phyloP scores from a whole-genome alignment of 2,888 invertebrate genomes.

The Oxyteleia sp. region DNA sequence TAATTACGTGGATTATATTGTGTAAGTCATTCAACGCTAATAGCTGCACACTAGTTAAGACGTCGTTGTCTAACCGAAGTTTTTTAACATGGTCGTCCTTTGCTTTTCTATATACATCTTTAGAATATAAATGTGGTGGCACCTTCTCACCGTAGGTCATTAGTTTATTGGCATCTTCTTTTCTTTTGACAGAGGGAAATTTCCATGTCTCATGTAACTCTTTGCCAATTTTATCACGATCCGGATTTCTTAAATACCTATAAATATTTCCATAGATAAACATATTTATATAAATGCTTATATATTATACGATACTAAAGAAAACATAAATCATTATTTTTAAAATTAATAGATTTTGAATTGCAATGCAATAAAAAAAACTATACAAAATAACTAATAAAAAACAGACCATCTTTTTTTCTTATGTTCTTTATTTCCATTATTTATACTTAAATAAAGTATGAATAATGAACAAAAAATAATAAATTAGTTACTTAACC shows the following conservation, averaged over 20 bases:
- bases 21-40: constrained; percentile 10
- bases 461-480: too few relatives aligned
- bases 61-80: constrained; percentile 19
- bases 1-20: constrained; percentile 38
- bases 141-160: constrained; percentile 37
- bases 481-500: too few relatives aligned
- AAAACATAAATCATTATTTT: too few relatives aligned
- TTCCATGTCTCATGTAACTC: constrained; percentile 15
- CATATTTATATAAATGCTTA: too few relatives aligned
- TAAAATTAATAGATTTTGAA: too few relatives aligned
- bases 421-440: too few relatives aligned
- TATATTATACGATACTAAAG: too few relatives aligned
- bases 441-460: too few relatives aligned
- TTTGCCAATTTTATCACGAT: constrained; percentile 19
- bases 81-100: constrained; percentile 10
- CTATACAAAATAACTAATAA: too few relatives aligned
- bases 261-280: too few relatives aligned
- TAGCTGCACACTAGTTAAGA: constrained; percentile 10
- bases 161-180: constrained; percentile 23
- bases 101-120: constrained; percentile 17
- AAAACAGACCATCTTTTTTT: too few relatives aligned
- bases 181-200: constrained; percentile 16
- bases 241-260: constrained; percentile 12
- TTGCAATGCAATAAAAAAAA: too few relatives aligned
- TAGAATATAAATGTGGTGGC: constrained; percentile 28